phyloP scores from a whole-genome alignment of 2,113 vertebrate species.

The Xiphorhynchus elegans region DNA sequence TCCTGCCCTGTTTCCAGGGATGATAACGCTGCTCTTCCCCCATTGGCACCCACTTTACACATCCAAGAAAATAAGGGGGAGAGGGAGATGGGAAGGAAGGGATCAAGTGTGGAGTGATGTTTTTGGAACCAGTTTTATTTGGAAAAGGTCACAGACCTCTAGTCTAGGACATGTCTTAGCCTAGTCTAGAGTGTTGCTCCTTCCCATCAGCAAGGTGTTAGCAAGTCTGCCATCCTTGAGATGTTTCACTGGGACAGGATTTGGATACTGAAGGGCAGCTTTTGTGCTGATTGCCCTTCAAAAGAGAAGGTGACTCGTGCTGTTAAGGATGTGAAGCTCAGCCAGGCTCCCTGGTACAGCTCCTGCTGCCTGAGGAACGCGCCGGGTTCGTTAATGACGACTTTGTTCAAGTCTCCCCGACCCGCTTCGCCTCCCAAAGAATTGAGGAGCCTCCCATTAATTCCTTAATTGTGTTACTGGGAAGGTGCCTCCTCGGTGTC shows the following conservation, averaged over 20 bases:
- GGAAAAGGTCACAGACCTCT: not conserved
- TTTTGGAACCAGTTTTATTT: not conserved
- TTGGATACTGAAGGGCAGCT: not conserved
- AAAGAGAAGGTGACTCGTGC: not conserved
- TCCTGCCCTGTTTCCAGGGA: not conserved
- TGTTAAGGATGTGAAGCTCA: not conserved
- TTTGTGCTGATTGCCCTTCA: not conserved
- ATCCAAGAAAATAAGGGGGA: not conserved
- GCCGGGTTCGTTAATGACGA: not conserved
- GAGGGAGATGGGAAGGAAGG: not conserved
- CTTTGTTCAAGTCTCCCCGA: not conserved
- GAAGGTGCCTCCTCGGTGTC: not conserved
- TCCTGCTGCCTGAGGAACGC: not conserved
- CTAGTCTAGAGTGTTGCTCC: not conserved
- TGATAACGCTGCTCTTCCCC: not conserved
- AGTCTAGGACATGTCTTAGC: not conserved
- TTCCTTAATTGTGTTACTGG: conserved; percentile 5
- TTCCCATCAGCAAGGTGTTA: accelerated
- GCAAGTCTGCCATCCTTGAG: not conserved
- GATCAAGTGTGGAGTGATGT: not conserved
- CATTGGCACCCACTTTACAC: not conserved
- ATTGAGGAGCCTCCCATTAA: conserved; percentile 4
- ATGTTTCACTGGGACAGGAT: not conserved
- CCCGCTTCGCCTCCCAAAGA: not conserved
- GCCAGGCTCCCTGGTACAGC: not conserved